A percentile compares a stretch with the other conserved stretches of the same genome.
phyloP scores from a whole-genome alignment of 2,888 invertebrate genomes.

The Phytoseiulus persimilis region DNA sequence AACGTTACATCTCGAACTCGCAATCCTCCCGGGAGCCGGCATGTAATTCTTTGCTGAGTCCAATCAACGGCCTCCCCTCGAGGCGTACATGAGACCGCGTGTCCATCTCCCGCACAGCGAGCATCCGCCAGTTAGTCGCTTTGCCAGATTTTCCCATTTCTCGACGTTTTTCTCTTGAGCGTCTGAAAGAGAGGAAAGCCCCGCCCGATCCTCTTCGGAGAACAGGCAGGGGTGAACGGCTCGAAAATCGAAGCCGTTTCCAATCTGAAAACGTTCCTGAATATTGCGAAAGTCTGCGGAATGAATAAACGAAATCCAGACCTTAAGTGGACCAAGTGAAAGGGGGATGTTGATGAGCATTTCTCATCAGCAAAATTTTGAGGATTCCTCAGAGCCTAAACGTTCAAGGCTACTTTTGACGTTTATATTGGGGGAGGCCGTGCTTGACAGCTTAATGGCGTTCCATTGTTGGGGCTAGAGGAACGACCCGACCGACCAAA shows the following conservation, averaged over 20 bases:
- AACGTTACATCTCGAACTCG: neutral
- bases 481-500: neutral
- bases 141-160: neutral
- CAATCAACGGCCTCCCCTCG: neutral
- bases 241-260: neutral
- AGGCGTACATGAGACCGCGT: neutral
- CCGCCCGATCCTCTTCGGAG: neutral
- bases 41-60: neutral
- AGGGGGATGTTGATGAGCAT: neutral
- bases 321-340: neutral
- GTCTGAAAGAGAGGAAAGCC: neutral
- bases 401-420: neutral
- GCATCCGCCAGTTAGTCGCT: neutral
- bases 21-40: neutral
- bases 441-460: neutral
- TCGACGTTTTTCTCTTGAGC: neutral
- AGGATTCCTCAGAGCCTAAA: neutral
- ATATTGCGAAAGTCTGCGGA: neutral
- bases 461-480: neutral
- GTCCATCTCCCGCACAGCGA: neutral
- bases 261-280: neutral
- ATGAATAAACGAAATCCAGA: neutral
- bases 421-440: neutral
- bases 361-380: neutral
- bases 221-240: neutral